Base-by-base conservation (phyloP, 1,140 invertebrate genomes). In the Spodoptera litura region DNA sequence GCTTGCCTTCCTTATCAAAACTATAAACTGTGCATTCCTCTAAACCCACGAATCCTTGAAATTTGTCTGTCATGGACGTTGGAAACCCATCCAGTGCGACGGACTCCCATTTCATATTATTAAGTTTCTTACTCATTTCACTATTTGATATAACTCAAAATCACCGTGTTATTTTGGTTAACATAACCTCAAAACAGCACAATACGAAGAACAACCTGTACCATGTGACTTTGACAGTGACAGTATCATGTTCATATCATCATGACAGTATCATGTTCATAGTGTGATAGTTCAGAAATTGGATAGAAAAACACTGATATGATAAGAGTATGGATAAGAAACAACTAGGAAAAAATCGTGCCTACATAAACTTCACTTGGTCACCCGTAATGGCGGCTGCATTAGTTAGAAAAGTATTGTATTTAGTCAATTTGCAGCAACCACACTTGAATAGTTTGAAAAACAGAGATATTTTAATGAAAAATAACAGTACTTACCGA, bases 1-100 rank as follows among this genome's bases (percentile, higher is more conserved):
- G 86, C 88, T 85, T 91, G 78, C 74, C 85, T 35, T 90, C 87
- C 79, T 91, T 93, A 80, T 94, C 91, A 12, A 95, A 88, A 51
- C 93, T 93, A 83, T 96, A 96, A 85, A 96, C 94, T 0, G 93
- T 95, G 81, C 96, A 95, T 89, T 96, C 96, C 86, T 96, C 96
- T 53, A 96, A 95, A 20, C 95, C 96, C 58, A 96, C 92, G 80
- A 96, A 95, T 27, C 95, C 96, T 58, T 96, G 95, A 56, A 95
- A 89, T 61, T 93, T 88, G 68, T 90, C 89, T 2, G 91, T 85
- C 64, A 95, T 87, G 64, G 95, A 84, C 12, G 91, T 82, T 62
- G 95, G 90, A 58, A 94, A 89, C 13, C 93, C 95, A 62, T 96
- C 95, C 53, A 96, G 88, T 66, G 95, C 87, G 0, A 96, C 86